phyloP scores from a whole-genome alignment of 1,140 invertebrate genomes.

The Temnothorax longispinosus region DNA sequence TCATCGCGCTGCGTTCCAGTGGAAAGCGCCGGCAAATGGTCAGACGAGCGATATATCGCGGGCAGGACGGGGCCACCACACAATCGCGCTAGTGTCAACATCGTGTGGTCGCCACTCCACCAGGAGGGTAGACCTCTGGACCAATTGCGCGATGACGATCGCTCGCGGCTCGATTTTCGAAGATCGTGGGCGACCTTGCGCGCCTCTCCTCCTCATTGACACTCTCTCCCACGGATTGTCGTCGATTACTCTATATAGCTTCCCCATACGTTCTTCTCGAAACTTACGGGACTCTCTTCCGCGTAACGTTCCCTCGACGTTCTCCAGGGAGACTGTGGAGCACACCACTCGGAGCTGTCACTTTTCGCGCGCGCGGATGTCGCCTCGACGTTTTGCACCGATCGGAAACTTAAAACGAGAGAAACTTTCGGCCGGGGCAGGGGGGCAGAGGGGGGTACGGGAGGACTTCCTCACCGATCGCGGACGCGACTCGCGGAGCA shows the following conservation, averaged over 20 bases:
- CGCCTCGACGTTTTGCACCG: slow-evolving; percentile 10
- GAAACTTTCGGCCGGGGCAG: neutral
- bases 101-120: neutral
- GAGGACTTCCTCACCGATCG: neutral
- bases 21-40: slow-evolving; percentile 48
- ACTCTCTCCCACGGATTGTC: neutral
- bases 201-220: neutral
- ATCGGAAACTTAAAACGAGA: slow-evolving; percentile 19
- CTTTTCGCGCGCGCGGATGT: slow-evolving; percentile 68
- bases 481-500: slow-evolving; percentile 42
- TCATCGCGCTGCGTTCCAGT: slow-evolving; percentile 28
- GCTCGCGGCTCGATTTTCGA: neutral
- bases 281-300: slow-evolving; percentile 14
- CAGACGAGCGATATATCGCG: slow-evolving; percentile 19
- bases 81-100: neutral
- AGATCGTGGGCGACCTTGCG: slow-evolving; percentile 32
- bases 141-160: neutral
- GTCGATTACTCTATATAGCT: neutral
- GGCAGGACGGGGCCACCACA: neutral
- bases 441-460: too few relatives aligned
- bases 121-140: neutral
- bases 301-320: slow-evolving; percentile 23
- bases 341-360: slow-evolving; percentile 67
- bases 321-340: slow-evolving; percentile 30
- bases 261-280: slow-evolving; percentile 6